Evolutionary conservation across 2,797 vertebrate species (phyloP), one percentile per base, ranked within the genome.

Genomic region (Microcaecilia unicolor): DNA sequence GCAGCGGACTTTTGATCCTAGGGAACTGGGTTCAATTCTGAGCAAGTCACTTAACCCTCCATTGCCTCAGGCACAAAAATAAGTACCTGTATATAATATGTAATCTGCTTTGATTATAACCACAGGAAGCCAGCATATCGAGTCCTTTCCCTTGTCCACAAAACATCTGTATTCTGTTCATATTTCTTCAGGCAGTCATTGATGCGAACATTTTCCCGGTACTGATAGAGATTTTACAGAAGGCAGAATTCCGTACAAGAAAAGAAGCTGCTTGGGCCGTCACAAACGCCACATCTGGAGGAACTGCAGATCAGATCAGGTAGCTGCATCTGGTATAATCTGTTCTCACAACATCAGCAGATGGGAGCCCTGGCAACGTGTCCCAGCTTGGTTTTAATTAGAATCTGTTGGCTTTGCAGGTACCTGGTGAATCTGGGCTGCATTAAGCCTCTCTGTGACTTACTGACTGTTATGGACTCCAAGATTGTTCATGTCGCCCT

Each of bases 211-310:
- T 99, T 34, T 98, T 99, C 62, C 95, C 96, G 1, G 92, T 98
- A 15, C 85, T 99, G 59, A 98, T 99, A 1, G 95, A 98, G 50
- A 97, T 99, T 51, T 75, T 98, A 42, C 96, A 99, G 77, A 98
- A 98, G 58, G 95, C 95, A 0, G 95, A 98, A 33, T 98, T 99
- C 63, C 89, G 93, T 30, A 99, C 94, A 19, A 86, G 94, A 68
- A 98, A 98, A 59, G 95, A 99, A 64, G 95, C 94, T 1, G 93
- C 94, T 0, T 99, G 96, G 96, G 96, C 91, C n/a, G 97, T 99
- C 49, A 98, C 95, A 12, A 99, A 99, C 2, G 93, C 95, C 16
- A 98, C 95, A 0, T 98, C 93, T 2, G 96, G 95, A 53, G 95
- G 95, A 31, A 98, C 93, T 0, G 87, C 92, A 0, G 93, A 96